Base-by-base conservation (phyloP, 2,797 vertebrate species). In the Acipenser oxyrinchus region DNA sequence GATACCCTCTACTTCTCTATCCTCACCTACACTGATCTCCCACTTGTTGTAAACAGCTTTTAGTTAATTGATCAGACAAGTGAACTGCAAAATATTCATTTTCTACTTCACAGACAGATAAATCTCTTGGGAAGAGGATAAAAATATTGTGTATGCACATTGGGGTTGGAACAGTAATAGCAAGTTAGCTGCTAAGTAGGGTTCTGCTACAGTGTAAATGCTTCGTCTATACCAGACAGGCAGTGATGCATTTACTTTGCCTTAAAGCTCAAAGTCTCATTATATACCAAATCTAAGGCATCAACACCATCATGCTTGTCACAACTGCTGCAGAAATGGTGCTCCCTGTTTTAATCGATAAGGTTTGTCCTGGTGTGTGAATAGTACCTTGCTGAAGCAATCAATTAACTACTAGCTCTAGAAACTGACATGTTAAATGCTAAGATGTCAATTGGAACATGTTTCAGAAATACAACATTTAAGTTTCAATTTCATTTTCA, bases 31-130 rank as follows among this genome's bases (percentile, higher is more conserved):
- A 84, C 81, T 84, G 86, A 81, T 91, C 85, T 93, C 86, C 86
- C 84, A 92, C 90, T 89, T 83, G 88, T 91, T 90, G 91, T 93
- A 92, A 94, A 94, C 95, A 96, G 95, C 94, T 97, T 97, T 95
- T 94, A 95, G 92, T 95, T 96, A 99, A 99, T 98, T 97, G 94
- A 99, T 99, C 93, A 97, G 94, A 91, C 92, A 96, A 97, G 94
- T 96, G 93, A 96, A 99, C 92, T 99, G 95, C 97, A 97, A 97
- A 98, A 98, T 97, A 99, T 97, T 97, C 92, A 98, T 99, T 99
- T 99, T 98, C 96, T 97, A 95, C 96, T 96, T 95, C 93, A 93
- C 93, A 94, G 90, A 88, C 93, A 97, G 94, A 96, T 95, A 96
- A 96, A 96, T 96, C 94, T 95, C 93, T 81, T 49, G 92, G 92